Evolutionary conservation across 2,797 vertebrate genomes (phyloP), one percentile per base, ranked within the genome.

Genomic region (Apogon hyalosoma): DNA sequence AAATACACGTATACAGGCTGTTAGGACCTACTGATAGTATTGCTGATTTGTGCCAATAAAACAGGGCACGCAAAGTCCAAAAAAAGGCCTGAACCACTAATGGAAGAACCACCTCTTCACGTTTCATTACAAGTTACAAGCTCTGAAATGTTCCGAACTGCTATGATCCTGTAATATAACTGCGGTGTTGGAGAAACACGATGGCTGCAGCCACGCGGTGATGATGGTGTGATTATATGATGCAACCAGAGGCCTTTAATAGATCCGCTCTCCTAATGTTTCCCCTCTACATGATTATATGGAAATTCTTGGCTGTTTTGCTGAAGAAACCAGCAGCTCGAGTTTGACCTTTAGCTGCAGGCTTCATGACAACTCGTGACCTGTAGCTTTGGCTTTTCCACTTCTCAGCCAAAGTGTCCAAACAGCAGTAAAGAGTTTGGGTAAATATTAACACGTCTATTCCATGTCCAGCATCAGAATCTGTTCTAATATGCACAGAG

Each of bases 151-250:
- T 43, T 36, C n/a, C 16, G 36, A 52, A 49, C 42, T 49, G 51
- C 28, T 40, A 41, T 53, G 33, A 58, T 56, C n/a, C 45, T 58
- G 11, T 42, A 49, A 51, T 48, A 18, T 41, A 38, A 49, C 63
- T 60, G 72, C 65, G 69, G 53, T 46, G 55, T 28, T 41, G 10
- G 31, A 69, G 45, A 46, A 63, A 42, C 42, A 53, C 15, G 11
- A 57, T 6, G 40, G 13, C 9, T 43, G 61, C 68, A 67, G 39
- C 60, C 57, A 71, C 63, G 70, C 64, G n/a, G 66, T 21, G 69
- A 63, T 52, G 73, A 69, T 79, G 77, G 76, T 54, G 69, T 56
- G 69, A 31, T 52, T 69, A 63, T 72, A 63, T 80, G 71, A 80
- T 73, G 77, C 47, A 73, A 73, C 42, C 68, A 47, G 61, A 72